phyloP scores from a whole-genome alignment of 2,797 vertebrate species.

The Masticophis lateralis region DNA sequence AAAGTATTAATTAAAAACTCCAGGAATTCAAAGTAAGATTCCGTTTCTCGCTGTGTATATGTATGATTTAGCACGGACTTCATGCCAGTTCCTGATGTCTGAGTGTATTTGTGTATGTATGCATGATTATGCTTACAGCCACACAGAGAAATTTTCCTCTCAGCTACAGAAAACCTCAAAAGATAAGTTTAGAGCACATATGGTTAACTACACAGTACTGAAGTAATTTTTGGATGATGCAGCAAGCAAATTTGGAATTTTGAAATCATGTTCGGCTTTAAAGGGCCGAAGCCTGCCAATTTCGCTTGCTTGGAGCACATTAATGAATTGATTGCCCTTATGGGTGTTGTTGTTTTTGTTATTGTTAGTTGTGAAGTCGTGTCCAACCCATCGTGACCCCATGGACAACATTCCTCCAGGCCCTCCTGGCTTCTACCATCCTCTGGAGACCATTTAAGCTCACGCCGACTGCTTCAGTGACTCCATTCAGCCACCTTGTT shows the following conservation, averaged over 20 bases:
- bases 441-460: no score
- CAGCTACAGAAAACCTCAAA: not conserved
- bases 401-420: no score
- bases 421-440: no score
- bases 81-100: not conserved
- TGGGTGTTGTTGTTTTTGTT: not conserved
- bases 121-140: not conserved
- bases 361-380: no score
- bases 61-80: not conserved
- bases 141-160: not conserved
- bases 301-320: not conserved
- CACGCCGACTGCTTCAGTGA: no score
- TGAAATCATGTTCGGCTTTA: not conserved
- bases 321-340: not conserved
- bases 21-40: not conserved
- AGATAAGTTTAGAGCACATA: not conserved
- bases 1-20: conserved; percentile 2
- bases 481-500: no score
- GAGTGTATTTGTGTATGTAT: not conserved
- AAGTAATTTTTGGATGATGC: not conserved
- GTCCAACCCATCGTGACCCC: no score
- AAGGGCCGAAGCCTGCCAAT: not conserved
- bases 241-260: not conserved
- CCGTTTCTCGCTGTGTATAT: not conserved
- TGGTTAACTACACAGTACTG: not conserved